Evolutionary conservation across 2,888 invertebrate species (phyloP).

Genomic region (Drosophila falleni): DNA sequence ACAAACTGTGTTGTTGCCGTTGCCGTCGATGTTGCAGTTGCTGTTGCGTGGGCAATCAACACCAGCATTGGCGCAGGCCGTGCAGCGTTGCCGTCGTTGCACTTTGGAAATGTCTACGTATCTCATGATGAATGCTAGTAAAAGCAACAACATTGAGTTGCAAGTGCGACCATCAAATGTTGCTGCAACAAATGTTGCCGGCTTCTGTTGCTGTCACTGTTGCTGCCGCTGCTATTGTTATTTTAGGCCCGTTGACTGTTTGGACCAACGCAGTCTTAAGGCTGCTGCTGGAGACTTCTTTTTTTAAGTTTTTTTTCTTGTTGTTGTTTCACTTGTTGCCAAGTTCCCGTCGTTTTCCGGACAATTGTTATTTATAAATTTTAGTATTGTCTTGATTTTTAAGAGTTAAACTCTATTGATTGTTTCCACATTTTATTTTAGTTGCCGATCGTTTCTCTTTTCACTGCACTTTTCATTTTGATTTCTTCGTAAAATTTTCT

Average conservation of each 20-base stretch:
- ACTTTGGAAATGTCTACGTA: slow-evolving; percentile 85
- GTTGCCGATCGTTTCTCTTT: slow-evolving; percentile 35
- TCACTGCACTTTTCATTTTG: slow-evolving; percentile 73
- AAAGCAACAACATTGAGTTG: slow-evolving; percentile 85
- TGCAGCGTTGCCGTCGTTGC: slow-evolving; percentile 78
- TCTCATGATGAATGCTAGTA: slow-evolving; percentile 85
- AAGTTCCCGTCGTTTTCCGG: slow-evolving; percentile 51
- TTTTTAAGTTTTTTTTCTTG: slow-evolving; percentile 8
- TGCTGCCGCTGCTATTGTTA: slow-evolving; percentile 30
- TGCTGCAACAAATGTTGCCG: slow-evolving; percentile 57
- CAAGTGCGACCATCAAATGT: slow-evolving; percentile 57
- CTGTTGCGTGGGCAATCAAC: slow-evolving; percentile 53
- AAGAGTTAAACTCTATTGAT: slow-evolving; percentile 75
- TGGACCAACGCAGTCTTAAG: slow-evolving; percentile 69
- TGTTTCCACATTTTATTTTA: slow-evolving; percentile 64
- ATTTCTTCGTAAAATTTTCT: slow-evolving; percentile 62
- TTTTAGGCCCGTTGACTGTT: slow-evolving; percentile 55
- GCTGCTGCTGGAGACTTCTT: slow-evolving; percentile 18
- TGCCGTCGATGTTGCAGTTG: slow-evolving; percentile 53
- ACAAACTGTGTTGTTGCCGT: slow-evolving; percentile 53
- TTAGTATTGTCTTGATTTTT: slow-evolving; percentile 42
- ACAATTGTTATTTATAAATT: slow-evolving; percentile 48
- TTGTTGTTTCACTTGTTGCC: slow-evolving; percentile 63
- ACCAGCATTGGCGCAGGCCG: slow-evolving; percentile 59
- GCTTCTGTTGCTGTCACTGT: neutral